phyloP scores from a whole-genome alignment of 2,888 invertebrate genomes.

The Holacanthella duospinosa region DNA sequence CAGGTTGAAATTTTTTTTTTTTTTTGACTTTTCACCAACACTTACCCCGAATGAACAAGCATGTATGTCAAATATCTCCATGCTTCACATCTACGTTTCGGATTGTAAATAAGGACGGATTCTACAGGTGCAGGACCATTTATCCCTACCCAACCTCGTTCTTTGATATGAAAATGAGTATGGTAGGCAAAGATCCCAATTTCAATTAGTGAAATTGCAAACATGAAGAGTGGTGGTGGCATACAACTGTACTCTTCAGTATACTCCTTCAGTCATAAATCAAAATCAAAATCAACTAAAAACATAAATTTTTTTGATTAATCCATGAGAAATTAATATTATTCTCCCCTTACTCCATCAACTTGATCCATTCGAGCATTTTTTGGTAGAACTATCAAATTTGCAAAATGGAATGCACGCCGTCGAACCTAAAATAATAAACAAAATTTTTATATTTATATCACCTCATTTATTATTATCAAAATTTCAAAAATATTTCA shows the following conservation, averaged over 20 bases:
- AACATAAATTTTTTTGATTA: background rate
- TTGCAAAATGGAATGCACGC: conserved; percentile 6
- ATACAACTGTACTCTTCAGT: conserved; percentile 87
- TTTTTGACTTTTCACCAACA: background rate
- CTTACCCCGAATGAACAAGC: conserved; percentile 88
- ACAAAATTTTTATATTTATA: background rate
- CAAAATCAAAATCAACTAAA: background rate
- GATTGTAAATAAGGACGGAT: conserved; percentile 76
- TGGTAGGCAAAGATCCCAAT: conserved; percentile 48
- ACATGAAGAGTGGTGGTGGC: conserved; percentile 74
- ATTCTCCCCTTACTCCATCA: background rate
- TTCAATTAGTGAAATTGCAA: conserved; percentile 63
- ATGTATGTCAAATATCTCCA: conserved; percentile 94
- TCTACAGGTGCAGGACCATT: conserved; percentile 65
- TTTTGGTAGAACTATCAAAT: background rate
- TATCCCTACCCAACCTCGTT: conserved; percentile 41
- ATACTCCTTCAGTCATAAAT: conserved; percentile 52
- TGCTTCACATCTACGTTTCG: conserved; percentile 67
- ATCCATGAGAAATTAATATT: background rate
- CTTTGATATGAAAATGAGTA: conserved; percentile 42
- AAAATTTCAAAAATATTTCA: conserved; percentile 23
- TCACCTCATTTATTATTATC: background rate
- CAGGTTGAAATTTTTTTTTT: no score
- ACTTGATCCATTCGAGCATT: background rate
- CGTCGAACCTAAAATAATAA: background rate